Evolutionary conservation across 30 jellyfish, hydroid and myxozoan species (phyloP).

Genomic region (Pelagia noctiluca): DNA sequence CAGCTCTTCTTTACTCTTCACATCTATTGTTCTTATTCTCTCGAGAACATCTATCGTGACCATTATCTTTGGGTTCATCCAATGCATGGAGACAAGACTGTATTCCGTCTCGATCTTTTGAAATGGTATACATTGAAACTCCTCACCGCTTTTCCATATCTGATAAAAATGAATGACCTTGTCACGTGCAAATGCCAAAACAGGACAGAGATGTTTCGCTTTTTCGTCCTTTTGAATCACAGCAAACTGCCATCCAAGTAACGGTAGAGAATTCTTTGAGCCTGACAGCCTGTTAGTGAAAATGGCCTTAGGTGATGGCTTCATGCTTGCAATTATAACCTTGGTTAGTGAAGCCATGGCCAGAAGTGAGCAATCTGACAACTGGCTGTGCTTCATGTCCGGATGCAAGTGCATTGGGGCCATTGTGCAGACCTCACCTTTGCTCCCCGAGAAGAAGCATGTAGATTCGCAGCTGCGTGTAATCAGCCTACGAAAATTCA

Average conservation of each 20-base stretch:
- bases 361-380: conserved; percentile 80
- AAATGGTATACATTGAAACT: conserved; percentile 64
- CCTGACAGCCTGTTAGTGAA: conserved; percentile 89
- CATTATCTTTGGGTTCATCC: conserved; percentile 93
- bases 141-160: conserved; percentile 78
- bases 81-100: conserved; percentile 82
- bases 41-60: conserved; percentile 88
- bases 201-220: conserved; percentile 85
- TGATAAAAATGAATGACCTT: conserved; percentile 70
- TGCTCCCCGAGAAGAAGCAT: conserved; percentile 98
- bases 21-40: conserved; percentile 89
- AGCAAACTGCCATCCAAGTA: conserved; percentile 94
- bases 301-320: conserved; percentile 94
- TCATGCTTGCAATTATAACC: conserved; percentile 82
- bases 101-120: conserved; percentile 70
- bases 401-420: conserved; percentile 95
- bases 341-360: conserved; percentile 99
- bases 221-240: conserved; percentile 72
- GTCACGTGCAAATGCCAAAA: conserved; percentile 96
- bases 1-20: conserved; percentile 83
- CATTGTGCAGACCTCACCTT: conserved; percentile 98
- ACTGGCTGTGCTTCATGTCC: conserved; percentile 85
- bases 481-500: conserved; percentile 85
- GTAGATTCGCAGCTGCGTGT: conserved; percentile 97
- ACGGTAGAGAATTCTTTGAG: conserved; percentile 79